Evolutionary conservation across 53 echinoderm and acorn worm species (phyloP).

Genomic region (Antedon mediterranea): DNA sequence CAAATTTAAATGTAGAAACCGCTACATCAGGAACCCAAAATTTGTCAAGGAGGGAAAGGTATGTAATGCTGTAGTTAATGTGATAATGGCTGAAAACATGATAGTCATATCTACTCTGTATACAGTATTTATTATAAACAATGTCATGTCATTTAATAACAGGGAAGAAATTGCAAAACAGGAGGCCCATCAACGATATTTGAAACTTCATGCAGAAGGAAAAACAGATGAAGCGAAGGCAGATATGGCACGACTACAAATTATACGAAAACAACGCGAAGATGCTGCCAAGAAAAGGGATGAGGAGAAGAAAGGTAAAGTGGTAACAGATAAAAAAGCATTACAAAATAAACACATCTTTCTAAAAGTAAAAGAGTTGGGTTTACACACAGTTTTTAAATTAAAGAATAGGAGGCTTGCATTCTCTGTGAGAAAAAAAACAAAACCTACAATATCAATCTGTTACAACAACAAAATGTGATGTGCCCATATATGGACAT

Average conservation of each 20-base stretch:
- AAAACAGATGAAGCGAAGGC: slow-evolving; percentile 75
- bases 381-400: no score
- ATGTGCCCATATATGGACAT: no score
- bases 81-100: not conserved
- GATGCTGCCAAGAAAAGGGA: slow-evolving; percentile 78
- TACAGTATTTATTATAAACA: no score
- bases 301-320: slow-evolving; percentile 61
- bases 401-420: no score
- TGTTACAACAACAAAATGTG: no score
- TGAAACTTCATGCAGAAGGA: slow-evolving; percentile 55
- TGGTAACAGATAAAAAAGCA: no score
- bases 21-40: slow-evolving; percentile 31
- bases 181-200: slow-evolving; percentile 47
- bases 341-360: no score
- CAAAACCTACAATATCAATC: no score
- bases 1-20: slow-evolving; percentile 44
- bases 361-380: no score
- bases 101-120: no score
- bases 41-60: slow-evolving; percentile 93
- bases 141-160: no score
- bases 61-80: not conserved
- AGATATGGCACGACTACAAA: slow-evolving; percentile 70
- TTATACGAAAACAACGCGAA: slow-evolving; percentile 74
- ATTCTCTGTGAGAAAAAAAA: no score
- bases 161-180: slow-evolving; percentile 89